These are phyloP conservation scores for Cephus pulcher DNA, from an alignment of 2,888 invertebrate genomes.

Conservation along the genomic window DNA sequence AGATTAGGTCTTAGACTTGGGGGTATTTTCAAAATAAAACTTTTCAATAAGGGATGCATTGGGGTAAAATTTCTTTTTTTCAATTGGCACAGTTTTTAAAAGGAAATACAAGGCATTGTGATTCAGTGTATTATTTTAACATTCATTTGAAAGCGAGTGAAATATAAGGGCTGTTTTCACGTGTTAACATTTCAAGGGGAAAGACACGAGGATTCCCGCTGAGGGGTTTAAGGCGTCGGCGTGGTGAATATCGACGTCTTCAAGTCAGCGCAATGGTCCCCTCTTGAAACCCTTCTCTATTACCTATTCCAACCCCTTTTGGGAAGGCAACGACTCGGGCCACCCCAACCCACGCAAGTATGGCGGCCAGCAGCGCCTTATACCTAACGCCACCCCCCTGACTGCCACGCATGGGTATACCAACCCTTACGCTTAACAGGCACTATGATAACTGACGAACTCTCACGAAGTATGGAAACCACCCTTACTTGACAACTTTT, in stretches of 20 bases:
- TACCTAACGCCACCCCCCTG: constrained; percentile 37
- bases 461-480: background rate
- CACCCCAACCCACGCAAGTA: constrained; percentile 51
- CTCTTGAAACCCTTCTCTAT: constrained; percentile 11
- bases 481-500: background rate
- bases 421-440: background rate
- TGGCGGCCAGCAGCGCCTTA: constrained; percentile 41
- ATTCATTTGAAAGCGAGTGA: background rate
- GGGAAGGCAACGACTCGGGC: constrained; percentile 46
- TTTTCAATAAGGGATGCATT: background rate
- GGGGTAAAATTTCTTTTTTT: background rate
- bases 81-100: background rate
- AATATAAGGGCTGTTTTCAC: background rate
- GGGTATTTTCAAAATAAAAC: background rate
- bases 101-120: background rate
- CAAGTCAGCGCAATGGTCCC: constrained; percentile 41
- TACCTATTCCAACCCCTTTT: constrained; percentile 37
- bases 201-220: background rate
- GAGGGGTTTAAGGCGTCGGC: constrained; percentile 29
- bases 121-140: background rate
- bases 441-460: background rate
- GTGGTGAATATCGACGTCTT: constrained; percentile 52
- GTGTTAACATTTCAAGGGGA: background rate
- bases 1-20: background rate
- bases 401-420: background rate